Conservation (phyloP, 2,113 vertebrate species). For the Empidonax alnorum region DNA sequence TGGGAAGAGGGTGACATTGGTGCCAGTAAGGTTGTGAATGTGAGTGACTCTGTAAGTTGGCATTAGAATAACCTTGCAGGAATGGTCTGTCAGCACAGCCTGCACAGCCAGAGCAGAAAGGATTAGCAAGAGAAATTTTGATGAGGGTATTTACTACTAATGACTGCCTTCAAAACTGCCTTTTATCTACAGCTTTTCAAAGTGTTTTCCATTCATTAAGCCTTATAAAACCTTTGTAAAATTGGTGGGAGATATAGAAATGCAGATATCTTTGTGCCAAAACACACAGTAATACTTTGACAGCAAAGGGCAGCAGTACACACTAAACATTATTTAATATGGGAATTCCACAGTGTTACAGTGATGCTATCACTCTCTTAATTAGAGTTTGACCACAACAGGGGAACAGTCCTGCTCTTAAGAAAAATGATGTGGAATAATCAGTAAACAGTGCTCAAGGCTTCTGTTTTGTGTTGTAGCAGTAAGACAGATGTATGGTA, state of each 20-base stretch:
- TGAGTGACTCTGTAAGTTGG: background rate
- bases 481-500: background rate
- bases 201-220: slow-evolving; percentile 39
- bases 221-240: slow-evolving; percentile 35
- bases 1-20: background rate
- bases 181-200: slow-evolving; percentile 59
- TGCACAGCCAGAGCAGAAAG: slow-evolving; percentile 17
- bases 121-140: slow-evolving; percentile 54
- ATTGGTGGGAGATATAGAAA: slow-evolving; percentile 28
- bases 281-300: background rate
- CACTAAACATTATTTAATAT: background rate
- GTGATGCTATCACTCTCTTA: background rate
- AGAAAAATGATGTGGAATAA: background rate
- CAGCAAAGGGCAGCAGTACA: slow-evolving; percentile 21
- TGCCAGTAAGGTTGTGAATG: background rate
- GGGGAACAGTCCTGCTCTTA: background rate
- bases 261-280: slow-evolving; percentile 34
- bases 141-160: slow-evolving; percentile 61
- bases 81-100: slow-evolving; percentile 34
- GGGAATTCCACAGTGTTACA: background rate
- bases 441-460: background rate
- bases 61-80: slow-evolving; percentile 40
- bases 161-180: slow-evolving; percentile 51
- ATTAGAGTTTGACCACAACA: slow-evolving; percentile 24
- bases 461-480: background rate